These are phyloP conservation scores for Cataglyphis livida DNA, from an alignment of 2,888 invertebrate genomes.

Conservation along the genomic window DNA sequence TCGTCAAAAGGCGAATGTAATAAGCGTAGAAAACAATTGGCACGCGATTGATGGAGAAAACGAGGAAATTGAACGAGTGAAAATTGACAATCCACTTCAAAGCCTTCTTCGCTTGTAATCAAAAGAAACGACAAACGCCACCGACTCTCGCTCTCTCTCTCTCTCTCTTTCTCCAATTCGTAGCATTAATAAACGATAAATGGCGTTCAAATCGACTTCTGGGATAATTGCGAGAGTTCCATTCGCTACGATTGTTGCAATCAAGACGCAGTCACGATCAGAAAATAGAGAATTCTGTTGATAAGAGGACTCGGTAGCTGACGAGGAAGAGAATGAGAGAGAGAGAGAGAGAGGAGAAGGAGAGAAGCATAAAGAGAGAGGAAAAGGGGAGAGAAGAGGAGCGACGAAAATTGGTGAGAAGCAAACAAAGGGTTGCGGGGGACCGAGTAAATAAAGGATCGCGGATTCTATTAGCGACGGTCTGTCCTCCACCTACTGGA, in stretches of 20 bases:
- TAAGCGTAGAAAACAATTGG: constrained; percentile 41
- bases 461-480: constrained; percentile 80
- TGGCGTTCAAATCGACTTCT: constrained; percentile 2
- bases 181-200: constrained; percentile 30
- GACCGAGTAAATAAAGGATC: constrained; percentile 79
- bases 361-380: constrained; percentile 33
- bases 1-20: constrained; percentile 6
- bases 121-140: not conserved
- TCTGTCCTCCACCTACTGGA: constrained; percentile 62
- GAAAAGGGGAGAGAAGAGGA: constrained; percentile 51
- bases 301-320: constrained; percentile 46
- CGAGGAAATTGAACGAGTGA: not conserved
- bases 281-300: constrained; percentile 45
- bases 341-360: not conserved
- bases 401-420: constrained; percentile 74
- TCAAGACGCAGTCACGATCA: constrained; percentile 46
- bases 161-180: not conserved
- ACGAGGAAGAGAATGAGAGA: not conserved
- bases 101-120: constrained; percentile 9
- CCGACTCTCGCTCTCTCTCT: not conserved
- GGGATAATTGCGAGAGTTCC: constrained; percentile 10
- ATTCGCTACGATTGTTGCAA: constrained; percentile 10
- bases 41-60: constrained; percentile 45
- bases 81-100: constrained; percentile 17
- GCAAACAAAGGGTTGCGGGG: constrained; percentile 73